A percentile compares a stretch with the other conserved stretches of the same genome.
phyloP scores from a whole-genome alignment of 2,888 invertebrate species.

The Pristionchus entomophagus region DNA sequence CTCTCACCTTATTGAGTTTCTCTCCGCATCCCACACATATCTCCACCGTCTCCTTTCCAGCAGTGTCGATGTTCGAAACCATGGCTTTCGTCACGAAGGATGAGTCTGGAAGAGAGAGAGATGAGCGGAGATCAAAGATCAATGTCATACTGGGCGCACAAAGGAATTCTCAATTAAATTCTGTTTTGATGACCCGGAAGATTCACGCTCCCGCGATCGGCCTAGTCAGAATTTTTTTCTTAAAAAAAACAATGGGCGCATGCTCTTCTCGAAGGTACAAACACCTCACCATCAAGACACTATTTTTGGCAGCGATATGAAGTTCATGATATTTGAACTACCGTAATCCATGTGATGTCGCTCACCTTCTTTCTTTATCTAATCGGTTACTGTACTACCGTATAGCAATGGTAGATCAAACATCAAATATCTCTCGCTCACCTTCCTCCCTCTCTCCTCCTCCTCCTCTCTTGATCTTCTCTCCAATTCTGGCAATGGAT shows the following conservation, averaged over 20 bases:
- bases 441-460: background rate
- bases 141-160: no score
- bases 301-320: no score
- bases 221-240: no score
- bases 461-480: background rate
- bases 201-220: no score
- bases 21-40: background rate
- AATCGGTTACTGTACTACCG: no score
- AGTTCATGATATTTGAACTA: no score
- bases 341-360: background rate
- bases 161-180: no score
- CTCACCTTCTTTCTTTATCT: background rate
- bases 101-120: background rate
- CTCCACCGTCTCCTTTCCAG: background rate
- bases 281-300: no score
- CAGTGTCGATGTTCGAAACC: slow-evolving; percentile 15
- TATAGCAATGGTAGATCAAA: no score
- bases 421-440: background rate
- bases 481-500: background rate
- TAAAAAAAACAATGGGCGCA: no score
- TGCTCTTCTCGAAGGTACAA: no score
- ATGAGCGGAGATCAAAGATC: background rate
- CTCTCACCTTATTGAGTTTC: background rate
- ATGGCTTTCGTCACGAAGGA: slow-evolving; percentile 1
- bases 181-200: no score